Conservation (phyloP, 2,113 vertebrate genomes). For the Leptosomus discolor region DNA sequence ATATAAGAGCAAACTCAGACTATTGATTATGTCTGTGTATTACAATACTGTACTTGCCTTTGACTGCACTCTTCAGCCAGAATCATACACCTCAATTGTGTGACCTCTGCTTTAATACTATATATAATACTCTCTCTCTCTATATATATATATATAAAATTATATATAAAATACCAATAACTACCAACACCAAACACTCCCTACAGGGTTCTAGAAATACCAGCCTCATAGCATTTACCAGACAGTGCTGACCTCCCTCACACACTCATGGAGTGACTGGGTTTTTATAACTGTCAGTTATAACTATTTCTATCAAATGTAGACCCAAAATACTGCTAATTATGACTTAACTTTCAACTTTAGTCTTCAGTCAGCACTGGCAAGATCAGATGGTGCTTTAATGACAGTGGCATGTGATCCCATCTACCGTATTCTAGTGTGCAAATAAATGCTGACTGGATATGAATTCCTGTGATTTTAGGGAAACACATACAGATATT, state of each 20-base stretch:
- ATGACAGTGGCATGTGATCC: not conserved
- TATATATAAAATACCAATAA: too few relatives aligned
- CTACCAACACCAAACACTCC: not conserved
- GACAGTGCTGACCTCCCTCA: not conserved
- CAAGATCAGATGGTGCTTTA: constrained; percentile 18
- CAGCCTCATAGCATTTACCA: not conserved
- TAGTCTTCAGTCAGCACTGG: constrained; percentile 15
- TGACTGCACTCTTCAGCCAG: not conserved
- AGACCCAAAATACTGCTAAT: not conserved
- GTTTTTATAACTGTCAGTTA: not conserved
- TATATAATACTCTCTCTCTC: too few relatives aligned
- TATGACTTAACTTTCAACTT: not conserved
- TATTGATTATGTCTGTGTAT: not conserved
- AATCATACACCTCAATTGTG: not conserved
- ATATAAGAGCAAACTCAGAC: not conserved
- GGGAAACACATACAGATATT: not conserved
- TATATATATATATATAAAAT: too few relatives aligned
- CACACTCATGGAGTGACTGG: not conserved
- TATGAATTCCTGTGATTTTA: constrained; percentile 13
- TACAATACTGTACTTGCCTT: not conserved
- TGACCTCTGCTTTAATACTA: not conserved
- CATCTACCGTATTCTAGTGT: constrained; percentile 24
- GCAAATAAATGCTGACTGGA: constrained; percentile 36
- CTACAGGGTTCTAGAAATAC: not conserved
- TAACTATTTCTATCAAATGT: not conserved